phyloP scores from a whole-genome alignment of 2,797 vertebrate genomes.

The Trematomus bernacchii region DNA sequence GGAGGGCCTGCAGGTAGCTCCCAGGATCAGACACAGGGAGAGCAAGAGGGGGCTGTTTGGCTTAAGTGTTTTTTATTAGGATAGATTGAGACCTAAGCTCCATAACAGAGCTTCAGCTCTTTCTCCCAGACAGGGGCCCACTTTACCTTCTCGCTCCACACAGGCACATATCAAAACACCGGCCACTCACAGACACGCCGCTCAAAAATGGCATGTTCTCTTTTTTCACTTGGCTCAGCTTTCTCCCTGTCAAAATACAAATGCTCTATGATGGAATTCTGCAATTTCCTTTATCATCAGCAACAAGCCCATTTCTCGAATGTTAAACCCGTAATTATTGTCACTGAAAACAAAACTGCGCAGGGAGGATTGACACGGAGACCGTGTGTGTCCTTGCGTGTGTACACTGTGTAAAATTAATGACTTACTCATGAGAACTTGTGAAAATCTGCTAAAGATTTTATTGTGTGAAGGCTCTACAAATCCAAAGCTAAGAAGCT shows the following conservation, averaged over 20 bases:
- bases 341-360: conserved; percentile 62
- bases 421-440: conserved; percentile 40
- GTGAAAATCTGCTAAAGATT: conserved; percentile 38
- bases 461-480: conserved; percentile 35
- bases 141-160: conserved; percentile 70
- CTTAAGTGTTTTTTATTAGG: conserved; percentile 88
- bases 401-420: conserved; percentile 42
- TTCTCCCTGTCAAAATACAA: conserved; percentile 76
- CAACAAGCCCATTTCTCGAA: conserved; percentile 59
- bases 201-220: conserved; percentile 66
- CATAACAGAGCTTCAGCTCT: conserved; percentile 81
- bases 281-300: conserved; percentile 80
- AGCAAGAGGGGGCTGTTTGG: conserved; percentile 81
- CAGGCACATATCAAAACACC: conserved; percentile 84
- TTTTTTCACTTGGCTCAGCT: conserved; percentile 72
- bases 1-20: conserved; percentile 84
- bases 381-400: background rate
- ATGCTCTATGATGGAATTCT: conserved; percentile 68
- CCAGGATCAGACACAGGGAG: conserved; percentile 77
- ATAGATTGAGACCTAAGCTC: conserved; percentile 86
- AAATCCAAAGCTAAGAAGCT: conserved; percentile 32
- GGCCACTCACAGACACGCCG: conserved; percentile 75
- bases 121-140: conserved; percentile 83
- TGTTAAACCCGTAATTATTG: conserved; percentile 73
- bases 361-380: conserved; percentile 21